phyloP scores from a whole-genome alignment of 1,140 invertebrate genomes.

The Drosophila jambulina region DNA sequence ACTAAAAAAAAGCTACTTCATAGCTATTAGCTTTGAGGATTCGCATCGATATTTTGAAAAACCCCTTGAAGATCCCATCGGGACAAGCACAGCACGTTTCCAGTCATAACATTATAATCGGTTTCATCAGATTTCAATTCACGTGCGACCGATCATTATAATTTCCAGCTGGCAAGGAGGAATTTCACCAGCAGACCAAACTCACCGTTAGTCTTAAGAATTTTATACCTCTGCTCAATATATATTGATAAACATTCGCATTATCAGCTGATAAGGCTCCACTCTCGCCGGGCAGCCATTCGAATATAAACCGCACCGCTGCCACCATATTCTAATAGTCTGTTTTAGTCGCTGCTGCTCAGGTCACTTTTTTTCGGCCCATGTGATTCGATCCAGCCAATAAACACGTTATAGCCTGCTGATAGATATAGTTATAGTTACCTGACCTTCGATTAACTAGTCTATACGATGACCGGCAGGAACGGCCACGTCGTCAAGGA shows the following conservation, averaged over 20 bases:
- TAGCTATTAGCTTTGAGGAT: background rate
- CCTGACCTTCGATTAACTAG: background rate
- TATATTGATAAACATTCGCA: slow-evolving; percentile 34
- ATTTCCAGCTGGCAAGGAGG: background rate
- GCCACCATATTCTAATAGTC: slow-evolving; percentile 34
- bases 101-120: slow-evolving; percentile 4
- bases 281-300: slow-evolving; percentile 2
- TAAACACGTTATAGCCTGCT: background rate
- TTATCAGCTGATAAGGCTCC: slow-evolving; percentile 35
- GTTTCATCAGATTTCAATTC: slow-evolving; percentile 2
- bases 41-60: background rate
- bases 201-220: slow-evolving; percentile 48
- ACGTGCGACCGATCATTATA: slow-evolving; percentile 1
- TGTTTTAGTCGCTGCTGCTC: slow-evolving; percentile 2
- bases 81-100: background rate
- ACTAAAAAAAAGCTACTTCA: background rate
- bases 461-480: slow-evolving; percentile 52
- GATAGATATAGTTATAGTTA: slow-evolving; percentile 17
- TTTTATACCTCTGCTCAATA: slow-evolving; percentile 27
- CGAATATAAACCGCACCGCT: slow-evolving; percentile 44
- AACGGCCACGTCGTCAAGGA: slow-evolving; percentile 67
- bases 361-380: slow-evolving; percentile 9
- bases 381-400: background rate
- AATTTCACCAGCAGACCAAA: slow-evolving; percentile 37
- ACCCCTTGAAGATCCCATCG: background rate